Evolutionary conservation across 2,888 invertebrate genomes (phyloP).

Genomic region (Tetragonula carbonaria): DNA sequence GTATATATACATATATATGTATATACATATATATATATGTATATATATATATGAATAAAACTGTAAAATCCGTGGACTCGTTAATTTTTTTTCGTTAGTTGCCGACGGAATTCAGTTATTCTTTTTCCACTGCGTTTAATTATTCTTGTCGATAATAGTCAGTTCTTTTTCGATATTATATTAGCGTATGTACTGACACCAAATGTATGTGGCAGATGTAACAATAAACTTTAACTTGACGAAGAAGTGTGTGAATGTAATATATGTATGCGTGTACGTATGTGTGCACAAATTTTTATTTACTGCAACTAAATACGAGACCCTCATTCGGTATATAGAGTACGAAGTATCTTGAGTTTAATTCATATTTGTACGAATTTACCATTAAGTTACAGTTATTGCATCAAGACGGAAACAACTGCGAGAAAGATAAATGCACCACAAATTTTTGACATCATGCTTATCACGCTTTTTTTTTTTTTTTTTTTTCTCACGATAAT

Average conservation of each 20-base stretch:
- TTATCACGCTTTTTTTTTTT: conserved; percentile 1
- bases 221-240: conserved; percentile 38
- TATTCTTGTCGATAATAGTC: conserved; percentile 50
- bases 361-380: conserved; percentile 26
- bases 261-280: neutral
- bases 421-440: conserved; percentile 17
- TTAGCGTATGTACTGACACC: conserved; percentile 35
- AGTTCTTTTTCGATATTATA: conserved; percentile 50
- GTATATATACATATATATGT: conserved; percentile 69
- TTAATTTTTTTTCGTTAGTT: conserved; percentile 74
- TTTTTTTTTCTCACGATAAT: conserved; percentile 7
- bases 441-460: neutral
- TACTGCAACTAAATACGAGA: conserved; percentile 39
- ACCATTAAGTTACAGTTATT: conserved; percentile 24
- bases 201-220: conserved; percentile 39
- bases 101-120: conserved; percentile 70
- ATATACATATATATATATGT: conserved; percentile 65
- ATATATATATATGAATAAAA: conserved; percentile 69
- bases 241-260: conserved; percentile 38
- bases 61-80: conserved; percentile 77
- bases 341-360: conserved; percentile 51
- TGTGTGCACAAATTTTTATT: conserved; percentile 44
- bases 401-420: conserved; percentile 19
- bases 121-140: conserved; percentile 31
- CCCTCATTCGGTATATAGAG: conserved; percentile 15